phyloP scores from a whole-genome alignment of 2,797 vertebrate genomes.

The Phyllotis vaccarum region DNA sequence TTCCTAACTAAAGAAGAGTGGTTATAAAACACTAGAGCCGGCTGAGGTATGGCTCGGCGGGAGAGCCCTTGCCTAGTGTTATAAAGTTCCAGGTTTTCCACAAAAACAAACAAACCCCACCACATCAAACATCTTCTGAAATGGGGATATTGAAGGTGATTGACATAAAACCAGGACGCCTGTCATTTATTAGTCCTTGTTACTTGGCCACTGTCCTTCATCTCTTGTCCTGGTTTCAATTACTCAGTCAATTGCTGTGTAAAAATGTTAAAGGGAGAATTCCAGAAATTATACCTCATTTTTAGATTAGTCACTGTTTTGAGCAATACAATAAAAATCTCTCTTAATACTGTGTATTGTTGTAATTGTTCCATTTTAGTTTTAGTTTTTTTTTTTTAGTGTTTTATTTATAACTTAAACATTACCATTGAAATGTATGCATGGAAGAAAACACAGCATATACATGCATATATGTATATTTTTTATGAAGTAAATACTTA shows the following conservation, averaged over 20 bases:
- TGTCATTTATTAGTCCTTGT: not conserved
- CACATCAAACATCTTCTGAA: conserved; percentile 18
- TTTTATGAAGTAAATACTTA: not conserved
- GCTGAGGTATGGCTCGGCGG: not conserved
- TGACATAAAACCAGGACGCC: conserved; percentile 11
- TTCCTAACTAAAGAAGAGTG: conserved; percentile 43
- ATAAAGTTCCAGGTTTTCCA: not conserved
- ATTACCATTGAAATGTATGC: not conserved
- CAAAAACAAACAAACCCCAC: not conserved
- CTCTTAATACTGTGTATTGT: not conserved
- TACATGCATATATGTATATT: not conserved
- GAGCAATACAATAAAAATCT: not conserved
- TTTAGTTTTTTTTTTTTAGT: not conserved
- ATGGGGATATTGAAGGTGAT: not conserved
- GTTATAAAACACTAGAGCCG: conserved; percentile 21
- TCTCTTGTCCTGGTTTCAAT: not conserved
- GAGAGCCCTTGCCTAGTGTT: not conserved
- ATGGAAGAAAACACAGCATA: not conserved
- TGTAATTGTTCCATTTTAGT: conserved; percentile 16
- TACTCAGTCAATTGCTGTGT: not conserved
- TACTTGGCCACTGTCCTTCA: not conserved
- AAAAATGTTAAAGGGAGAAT: not conserved
- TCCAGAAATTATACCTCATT: not conserved
- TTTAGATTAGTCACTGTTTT: not conserved
- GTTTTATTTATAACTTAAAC: conserved; percentile 28